Evolutionary conservation across 1,140 invertebrate species (phyloP), one percentile per base, ranked within the genome.

Genomic region (Ganaspis sp.): DNA sequence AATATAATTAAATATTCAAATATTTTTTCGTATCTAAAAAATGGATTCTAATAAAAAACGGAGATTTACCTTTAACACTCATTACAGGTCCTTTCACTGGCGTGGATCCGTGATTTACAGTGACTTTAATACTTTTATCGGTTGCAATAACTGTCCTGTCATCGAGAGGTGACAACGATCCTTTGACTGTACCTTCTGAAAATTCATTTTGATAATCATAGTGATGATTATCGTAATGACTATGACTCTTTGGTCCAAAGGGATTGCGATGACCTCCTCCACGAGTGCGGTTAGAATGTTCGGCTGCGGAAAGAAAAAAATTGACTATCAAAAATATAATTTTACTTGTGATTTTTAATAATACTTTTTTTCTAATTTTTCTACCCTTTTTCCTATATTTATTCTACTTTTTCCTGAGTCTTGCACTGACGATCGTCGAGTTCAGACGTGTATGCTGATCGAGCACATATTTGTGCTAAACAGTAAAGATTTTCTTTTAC

Each of bases 51-150:
- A 15, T 72, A 17, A 75, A 72, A 69, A 37, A 29, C 53, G 15
- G 19, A 42, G 58, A 69, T 40, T 49, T 83, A 90, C 89, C 88
- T 89, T 89, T 91, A 11, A 90, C 88, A 72, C 90, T 90, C 85
- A 88, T 90, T 0, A 91, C 80, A 29, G 86, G 79, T 5, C 84
- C 85, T 74, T 88, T 88, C 15, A 77, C 26, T 37, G 53, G 9
- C 37, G 81, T 87, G 6, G 70, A 21, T 64, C 76, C 78, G 34
- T 85, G 85, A 84, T 87, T 89, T 1, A 86, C 29, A 15, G 81
- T 83, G 12, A 88, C 78, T 76, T 90, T 89, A 38, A 88, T 82
- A 78, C 78, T 89, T 76, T 87, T 87, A 70, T 88, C 88, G 37
- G 82, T 81, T 45, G 83, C 81, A 71, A 77, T 75, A 17, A 88